Base-by-base conservation (phyloP, 2,888 invertebrate genomes). In the Leptopilina syphax region DNA sequence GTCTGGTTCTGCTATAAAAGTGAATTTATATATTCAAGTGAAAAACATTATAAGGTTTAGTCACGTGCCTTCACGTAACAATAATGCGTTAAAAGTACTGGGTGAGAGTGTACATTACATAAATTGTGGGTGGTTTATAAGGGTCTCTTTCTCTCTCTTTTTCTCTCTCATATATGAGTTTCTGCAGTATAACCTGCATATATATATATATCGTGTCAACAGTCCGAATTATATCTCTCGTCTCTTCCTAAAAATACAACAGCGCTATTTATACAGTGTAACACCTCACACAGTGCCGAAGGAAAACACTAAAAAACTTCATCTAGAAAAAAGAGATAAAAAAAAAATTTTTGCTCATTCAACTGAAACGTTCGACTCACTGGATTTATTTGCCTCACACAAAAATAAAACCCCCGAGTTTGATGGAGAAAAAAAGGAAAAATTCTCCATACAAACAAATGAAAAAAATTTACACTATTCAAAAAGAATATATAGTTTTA, bases 241-340 rank as follows among this genome's bases (percentile, higher is more conserved):
- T 80, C 81, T 84, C 87, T 88, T 85, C 84, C 90, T 90, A 90
- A 90, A 91, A 91, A 91, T 90, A 90, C 84, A 83, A 82, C 81
- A 70, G 77, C 65, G 86, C 89, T 91, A 90, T 91, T 90, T 90
- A 88, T 89, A 90, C 83, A 84, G 73, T 54, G 80, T 82, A 84
- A 83, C 84, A 85, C 86, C 86, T 82, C 82, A 85, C 82, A 85
- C 79, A 77, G 83, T 80, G 80, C 82, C 84, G 83, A 84, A 83
- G 84, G 82, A 85, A 85, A 84, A 83, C 81, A 83, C 84, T 67
- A 79, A 84, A 82, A 80, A 82, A 82, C 13, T 63, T 63, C 63
- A 63, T 63, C 63, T 63, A 63, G 63, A 63, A 63, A 63, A 63
- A 63, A 34, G 24, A 63, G 24, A 63, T 24, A 63, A 63, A 63